Evolutionary conservation across 2,113 vertebrate genomes (phyloP).

Genomic region (Syngnathus floridae): DNA sequence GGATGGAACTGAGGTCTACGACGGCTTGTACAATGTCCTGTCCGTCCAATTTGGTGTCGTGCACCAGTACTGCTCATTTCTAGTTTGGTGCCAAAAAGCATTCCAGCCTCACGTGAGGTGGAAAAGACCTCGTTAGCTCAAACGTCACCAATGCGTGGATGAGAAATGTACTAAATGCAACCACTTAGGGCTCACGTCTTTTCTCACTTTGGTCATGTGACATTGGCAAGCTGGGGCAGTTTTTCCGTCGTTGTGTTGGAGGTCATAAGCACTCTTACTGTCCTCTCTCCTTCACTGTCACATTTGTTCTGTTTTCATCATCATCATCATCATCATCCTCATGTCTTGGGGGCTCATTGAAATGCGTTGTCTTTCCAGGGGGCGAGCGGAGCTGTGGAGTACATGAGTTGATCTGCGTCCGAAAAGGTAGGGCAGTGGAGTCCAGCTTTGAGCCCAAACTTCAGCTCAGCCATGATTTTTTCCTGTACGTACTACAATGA

Average conservation of each 20-base stretch:
- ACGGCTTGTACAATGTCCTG: too few species aligned
- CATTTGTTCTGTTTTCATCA: not conserved
- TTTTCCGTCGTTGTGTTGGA: not conserved
- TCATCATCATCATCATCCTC: not conserved
- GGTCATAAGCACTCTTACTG: not conserved
- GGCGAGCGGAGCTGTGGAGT: conserved; percentile 96
- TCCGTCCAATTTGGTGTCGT: too few species aligned
- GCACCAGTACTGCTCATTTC: not conserved
- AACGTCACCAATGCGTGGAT: too few species aligned
- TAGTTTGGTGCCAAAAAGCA: too few species aligned
- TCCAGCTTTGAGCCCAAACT: conserved; percentile 14
- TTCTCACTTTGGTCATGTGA: too few species aligned
- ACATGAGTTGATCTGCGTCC: conserved; percentile 95
- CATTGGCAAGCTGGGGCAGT: too few species aligned
- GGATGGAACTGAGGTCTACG: too few species aligned
- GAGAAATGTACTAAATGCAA: too few species aligned
- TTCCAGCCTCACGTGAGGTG: too few species aligned
- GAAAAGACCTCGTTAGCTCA: too few species aligned
- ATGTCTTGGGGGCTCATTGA: conserved; percentile 50
- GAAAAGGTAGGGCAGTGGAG: conserved; percentile 83
- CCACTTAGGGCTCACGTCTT: too few species aligned
- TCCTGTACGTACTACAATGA: not conserved
- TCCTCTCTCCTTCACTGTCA: conserved; percentile 11
- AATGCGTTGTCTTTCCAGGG: conserved; percentile 77
- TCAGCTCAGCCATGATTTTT: not conserved